Percentiles rank a stretch among this genome's conserved stretches.
These are phyloP conservation scores for Archaeoteleia sp. DNA, from an alignment of 2,888 invertebrate genomes.

Conservation along the genomic window DNA sequence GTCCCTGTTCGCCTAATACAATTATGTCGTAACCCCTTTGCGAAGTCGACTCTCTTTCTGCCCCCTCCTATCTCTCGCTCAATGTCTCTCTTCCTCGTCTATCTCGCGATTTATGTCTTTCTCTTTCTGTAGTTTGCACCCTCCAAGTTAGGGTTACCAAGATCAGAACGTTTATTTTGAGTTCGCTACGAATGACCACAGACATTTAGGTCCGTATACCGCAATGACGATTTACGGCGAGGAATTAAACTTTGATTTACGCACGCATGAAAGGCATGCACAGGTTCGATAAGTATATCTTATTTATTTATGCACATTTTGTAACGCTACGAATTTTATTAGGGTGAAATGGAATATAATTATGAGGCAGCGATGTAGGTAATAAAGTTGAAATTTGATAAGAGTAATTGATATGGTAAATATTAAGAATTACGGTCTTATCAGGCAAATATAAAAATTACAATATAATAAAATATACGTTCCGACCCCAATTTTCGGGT, in stretches of 20 bases:
- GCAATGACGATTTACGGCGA: conserved; percentile 41
- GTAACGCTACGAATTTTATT: too few relatives aligned
- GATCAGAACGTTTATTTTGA: conserved; percentile 47
- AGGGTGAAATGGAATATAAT: too few relatives aligned
- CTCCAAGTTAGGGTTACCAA: conserved; percentile 44
- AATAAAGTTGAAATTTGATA: too few relatives aligned
- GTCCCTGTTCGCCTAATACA: conserved; percentile 70
- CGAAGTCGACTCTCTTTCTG: conserved; percentile 58
- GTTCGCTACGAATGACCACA: conserved; percentile 45
- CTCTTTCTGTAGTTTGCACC: conserved; percentile 37
- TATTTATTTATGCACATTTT: conserved; percentile 37
- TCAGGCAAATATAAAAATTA: too few relatives aligned
- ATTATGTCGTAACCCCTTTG: conserved; percentile 73
- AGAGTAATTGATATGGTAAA: too few relatives aligned
- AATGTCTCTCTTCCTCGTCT: too few relatives aligned
- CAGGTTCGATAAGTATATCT: conserved; percentile 43
- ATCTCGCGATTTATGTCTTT: conserved; percentile 20
- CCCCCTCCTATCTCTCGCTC: conserved; percentile 17
- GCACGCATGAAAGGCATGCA: conserved; percentile 49
- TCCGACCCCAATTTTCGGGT: too few relatives aligned
- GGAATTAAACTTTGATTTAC: conserved; percentile 48
- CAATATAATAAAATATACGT: too few relatives aligned
- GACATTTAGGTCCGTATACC: conserved; percentile 19
- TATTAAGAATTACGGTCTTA: too few relatives aligned
- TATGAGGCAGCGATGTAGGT: too few relatives aligned